phyloP scores from a whole-genome alignment of 1,140 invertebrate species.

The Paraescarpia echinospica region DNA sequence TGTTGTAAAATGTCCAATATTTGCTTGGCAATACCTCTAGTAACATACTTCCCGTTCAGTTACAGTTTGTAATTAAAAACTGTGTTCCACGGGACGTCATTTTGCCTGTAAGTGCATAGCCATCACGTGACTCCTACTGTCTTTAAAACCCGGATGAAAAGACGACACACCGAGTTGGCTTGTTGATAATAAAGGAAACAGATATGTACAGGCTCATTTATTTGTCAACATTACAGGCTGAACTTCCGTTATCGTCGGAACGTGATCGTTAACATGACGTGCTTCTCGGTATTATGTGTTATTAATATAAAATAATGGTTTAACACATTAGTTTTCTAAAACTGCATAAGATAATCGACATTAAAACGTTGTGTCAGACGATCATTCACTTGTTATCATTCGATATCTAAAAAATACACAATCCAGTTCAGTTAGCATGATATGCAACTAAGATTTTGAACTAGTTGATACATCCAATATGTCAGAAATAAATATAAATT shows the following conservation, averaged over 20 bases:
- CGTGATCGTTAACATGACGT: neutral
- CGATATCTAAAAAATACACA: neutral
- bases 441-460: no score
- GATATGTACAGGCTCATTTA: neutral
- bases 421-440: no score
- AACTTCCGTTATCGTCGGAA: neutral
- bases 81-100: no score
- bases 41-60: neutral
- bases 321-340: neutral
- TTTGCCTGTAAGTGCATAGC: neutral
- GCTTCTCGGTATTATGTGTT: neutral
- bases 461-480: no score
- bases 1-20: neutral
- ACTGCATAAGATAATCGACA: neutral
- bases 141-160: neutral
- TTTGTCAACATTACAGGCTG: neutral
- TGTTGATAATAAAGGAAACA: neutral
- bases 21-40: neutral
- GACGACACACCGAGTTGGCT: neutral
- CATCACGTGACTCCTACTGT: neutral
- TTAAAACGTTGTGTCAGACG: neutral
- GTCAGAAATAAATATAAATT: no score
- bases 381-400: neutral
- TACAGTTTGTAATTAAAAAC: neutral
- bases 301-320: neutral